These are phyloP conservation scores for Otolemur crassicaudatus DNA, from an alignment of 2,797 vertebrate species.

Conservation along the genomic window DNA sequence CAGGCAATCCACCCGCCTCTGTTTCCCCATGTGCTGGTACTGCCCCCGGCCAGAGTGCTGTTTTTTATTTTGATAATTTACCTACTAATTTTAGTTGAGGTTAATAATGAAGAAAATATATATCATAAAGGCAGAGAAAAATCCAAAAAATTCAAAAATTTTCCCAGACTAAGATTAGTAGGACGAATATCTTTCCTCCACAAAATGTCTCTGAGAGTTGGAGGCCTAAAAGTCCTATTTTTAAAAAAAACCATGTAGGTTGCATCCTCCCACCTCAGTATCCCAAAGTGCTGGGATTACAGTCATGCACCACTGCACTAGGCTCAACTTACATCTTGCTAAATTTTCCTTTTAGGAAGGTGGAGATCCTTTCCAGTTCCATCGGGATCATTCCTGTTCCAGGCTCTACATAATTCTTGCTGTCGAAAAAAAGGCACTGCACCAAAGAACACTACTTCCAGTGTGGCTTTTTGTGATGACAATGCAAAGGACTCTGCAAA, in stretches of 20 bases:
- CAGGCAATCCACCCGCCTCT: not conserved
- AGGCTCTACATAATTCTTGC: constrained; percentile 87
- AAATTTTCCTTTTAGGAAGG: constrained; percentile 70
- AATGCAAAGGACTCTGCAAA: constrained; percentile 59
- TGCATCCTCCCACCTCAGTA: not conserved
- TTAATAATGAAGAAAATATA: not conserved
- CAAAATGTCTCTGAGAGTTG: not conserved
- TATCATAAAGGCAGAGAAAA: not conserved
- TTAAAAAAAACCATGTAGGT: no score
- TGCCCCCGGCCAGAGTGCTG: not conserved
- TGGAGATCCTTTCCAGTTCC: constrained; percentile 56
- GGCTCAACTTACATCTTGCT: constrained; percentile 21
- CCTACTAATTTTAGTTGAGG: not conserved
- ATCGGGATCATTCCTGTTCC: constrained; percentile 63
- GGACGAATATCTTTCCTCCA: not conserved
- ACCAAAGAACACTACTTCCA: constrained; percentile 75
- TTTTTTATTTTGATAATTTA: not conserved
- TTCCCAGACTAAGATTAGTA: not conserved
- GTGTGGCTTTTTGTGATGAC: constrained; percentile 43
- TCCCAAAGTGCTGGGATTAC: not conserved
- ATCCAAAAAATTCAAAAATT: not conserved
- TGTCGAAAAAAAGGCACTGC: constrained; percentile 87
- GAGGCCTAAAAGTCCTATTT: no score
- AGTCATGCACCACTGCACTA: not conserved
- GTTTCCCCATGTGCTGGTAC: not conserved